Base-by-base conservation (phyloP, 1,140 invertebrate species). In the Drosophila nikananu region DNA sequence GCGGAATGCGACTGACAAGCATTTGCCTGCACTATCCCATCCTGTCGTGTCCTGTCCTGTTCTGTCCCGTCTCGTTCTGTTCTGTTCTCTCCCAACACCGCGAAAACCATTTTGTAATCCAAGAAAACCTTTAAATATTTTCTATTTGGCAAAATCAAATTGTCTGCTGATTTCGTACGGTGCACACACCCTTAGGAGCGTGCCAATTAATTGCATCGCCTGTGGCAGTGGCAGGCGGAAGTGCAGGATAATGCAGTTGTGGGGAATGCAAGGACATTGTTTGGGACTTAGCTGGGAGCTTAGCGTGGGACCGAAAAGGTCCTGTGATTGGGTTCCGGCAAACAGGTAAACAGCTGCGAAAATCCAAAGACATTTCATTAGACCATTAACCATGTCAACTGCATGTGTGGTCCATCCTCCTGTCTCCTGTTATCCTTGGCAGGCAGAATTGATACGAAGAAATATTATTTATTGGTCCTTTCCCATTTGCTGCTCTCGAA, bases 341-440 rank as follows among this genome's bases (percentile, higher is more conserved):
- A 73, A 64, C 63, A 82, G 79, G 80, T 77, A 78, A 70, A 60
- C 75, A 79, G 84, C 63, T 83, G 83, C 83, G 61, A 87, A 74
- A 89, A 84, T 63, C 71, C 84, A 84, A 84, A 79, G 66, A 75
- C 84, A 89, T 87, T 87, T 90, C 84, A 87, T 87, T 87, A 87
- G 81, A 81, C 77, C 84, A 81, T 89, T 84, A 89, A 79, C 68
- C 21, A 39, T 90, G 84, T 90, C 84, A 89, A 64, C 68, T 84
- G 81, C 84, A 87, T 71, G 67, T 70, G 66, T 66, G 63, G 57
- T 41, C 61, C 35, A 41, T 9, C 17, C 4, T 21, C 15, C 12
- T 21, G 25, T 10, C 41, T 35, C 25, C n/a, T n/a, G 21, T 21
- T 21, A 15, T 61, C 27, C 19, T 19, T 19, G n/a, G 51, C 3